Evolutionary conservation across 2,797 vertebrate genomes (phyloP).

Genomic region (Sorex maritimensis): DNA sequence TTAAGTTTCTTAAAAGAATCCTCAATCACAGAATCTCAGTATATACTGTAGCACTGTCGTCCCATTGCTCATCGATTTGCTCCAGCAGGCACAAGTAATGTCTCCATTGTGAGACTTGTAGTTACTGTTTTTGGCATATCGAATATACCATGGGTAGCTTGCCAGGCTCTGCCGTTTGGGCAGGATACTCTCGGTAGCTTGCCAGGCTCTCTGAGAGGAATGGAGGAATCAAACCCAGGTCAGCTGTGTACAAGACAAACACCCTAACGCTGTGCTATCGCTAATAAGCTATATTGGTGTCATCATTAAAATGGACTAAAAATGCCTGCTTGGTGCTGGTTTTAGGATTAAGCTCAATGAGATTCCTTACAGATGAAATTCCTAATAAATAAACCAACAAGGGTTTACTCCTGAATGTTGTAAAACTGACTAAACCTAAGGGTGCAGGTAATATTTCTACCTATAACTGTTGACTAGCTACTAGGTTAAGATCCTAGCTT

Average conservation of each 20-base stretch:
- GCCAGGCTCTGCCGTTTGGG: too few species aligned
- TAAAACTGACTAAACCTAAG: not conserved
- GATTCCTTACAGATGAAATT: constrained; percentile 8
- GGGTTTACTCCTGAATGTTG: constrained; percentile 43
- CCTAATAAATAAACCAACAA: constrained; percentile 43
- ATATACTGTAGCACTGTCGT: not conserved
- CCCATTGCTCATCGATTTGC: too few species aligned
- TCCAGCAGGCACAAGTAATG: too few species aligned
- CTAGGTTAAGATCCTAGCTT: not conserved
- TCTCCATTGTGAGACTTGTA: too few species aligned
- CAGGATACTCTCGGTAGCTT: too few species aligned
- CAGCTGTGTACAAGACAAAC: too few species aligned
- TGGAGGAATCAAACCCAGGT: too few species aligned
- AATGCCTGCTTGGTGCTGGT: not conserved
- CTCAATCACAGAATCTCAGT: constrained; percentile 60
- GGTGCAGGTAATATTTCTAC: not conserved
- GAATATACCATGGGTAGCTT: too few species aligned
- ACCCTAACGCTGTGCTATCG: too few species aligned
- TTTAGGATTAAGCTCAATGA: constrained; percentile 51
- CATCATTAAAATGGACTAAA: constrained; percentile 37
- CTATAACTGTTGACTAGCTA: not conserved
- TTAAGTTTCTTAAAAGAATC: constrained; percentile 67
- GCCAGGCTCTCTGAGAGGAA: too few species aligned
- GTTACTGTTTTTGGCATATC: too few species aligned
- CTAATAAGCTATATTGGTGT: not conserved